Evolutionary conservation across 2,113 vertebrate genomes (phyloP), one percentile per base, ranked within the genome.

Genomic region (Gobius niger): DNA sequence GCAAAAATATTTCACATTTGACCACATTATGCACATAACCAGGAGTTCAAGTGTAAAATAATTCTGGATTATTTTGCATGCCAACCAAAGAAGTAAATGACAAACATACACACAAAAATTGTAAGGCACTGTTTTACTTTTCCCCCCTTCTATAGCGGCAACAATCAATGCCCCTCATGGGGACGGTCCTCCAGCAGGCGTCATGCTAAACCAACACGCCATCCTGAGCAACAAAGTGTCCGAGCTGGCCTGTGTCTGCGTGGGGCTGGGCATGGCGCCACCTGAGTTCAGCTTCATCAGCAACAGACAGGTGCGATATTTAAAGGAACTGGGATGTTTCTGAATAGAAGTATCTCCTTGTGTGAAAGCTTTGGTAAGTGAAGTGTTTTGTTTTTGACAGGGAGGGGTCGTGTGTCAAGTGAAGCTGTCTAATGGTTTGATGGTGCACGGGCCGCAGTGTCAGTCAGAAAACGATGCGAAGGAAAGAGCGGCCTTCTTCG

Each of bases 381-480:
- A 53, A 1, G 3, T 7, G 2, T 67, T 5, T 15, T n/a, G n/a
- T 1, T 52, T 46, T 63, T 24, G 13, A 2, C 80, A 98, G 98
- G 95, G 94, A 67, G 88, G 94, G 73, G 92, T 93, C 5, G 91
- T 97, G 80, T 98, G 96, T 86, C 96, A 96, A 77, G 95, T 98
- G 65, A 97, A 97, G 72, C 86, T 99, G 70, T 95, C 96, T 15
- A 98, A 93, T 15, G 96, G 96, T 59, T 80, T 98, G 50, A 85
- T 95, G 83, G 92, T 98, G 12, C 96, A 94, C 0, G 96, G 98
- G 1, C 96, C 96, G 0, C 96, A 95, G 82, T 96, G 96, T 85
- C 96, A 92, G 70, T 94, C 95, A 8, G 96, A 99, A 88, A 93
- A 90, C 24, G 96, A 99, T 67, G 96, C 98, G 44, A 97, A 97